Evolutionary conservation across 1,140 invertebrate genomes (phyloP).

Genomic region (Anthonomus grandis): DNA sequence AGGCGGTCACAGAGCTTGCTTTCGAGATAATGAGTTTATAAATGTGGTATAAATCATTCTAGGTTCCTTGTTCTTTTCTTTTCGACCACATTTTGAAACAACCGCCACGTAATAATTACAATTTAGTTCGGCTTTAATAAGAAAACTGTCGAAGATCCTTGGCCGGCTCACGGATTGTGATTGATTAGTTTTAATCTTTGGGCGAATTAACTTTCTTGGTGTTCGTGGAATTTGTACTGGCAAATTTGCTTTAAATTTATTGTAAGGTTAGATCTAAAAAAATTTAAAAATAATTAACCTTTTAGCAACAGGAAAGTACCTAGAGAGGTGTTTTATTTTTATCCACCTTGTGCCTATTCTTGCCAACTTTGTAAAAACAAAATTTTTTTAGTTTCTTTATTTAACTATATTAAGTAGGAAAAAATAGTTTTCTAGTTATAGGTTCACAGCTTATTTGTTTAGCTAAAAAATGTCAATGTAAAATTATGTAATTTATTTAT

Average conservation of each 20-base stretch:
- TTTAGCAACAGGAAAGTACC: too few relatives aligned
- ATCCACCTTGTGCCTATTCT: too few relatives aligned
- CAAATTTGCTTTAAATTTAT: too few relatives aligned
- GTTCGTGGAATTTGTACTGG: constrained; percentile 6
- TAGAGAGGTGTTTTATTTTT: too few relatives aligned
- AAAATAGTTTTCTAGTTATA: too few relatives aligned
- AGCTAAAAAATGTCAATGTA: too few relatives aligned
- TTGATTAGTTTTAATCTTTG: constrained; percentile 11
- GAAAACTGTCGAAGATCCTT: constrained; percentile 20
- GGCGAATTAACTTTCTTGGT: constrained; percentile 10
- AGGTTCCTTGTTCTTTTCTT: constrained; percentile 15
- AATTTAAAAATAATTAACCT: constrained; percentile 3
- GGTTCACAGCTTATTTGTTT: too few relatives aligned
- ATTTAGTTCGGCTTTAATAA: constrained; percentile 25
- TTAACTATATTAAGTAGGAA: too few relatives aligned
- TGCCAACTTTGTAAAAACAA: too few relatives aligned
- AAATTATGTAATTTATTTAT: too few relatives aligned
- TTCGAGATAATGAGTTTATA: constrained; percentile 46
- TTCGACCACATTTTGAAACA: constrained; percentile 15
- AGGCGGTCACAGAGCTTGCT: constrained; percentile 31
- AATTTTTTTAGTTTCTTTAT: too few relatives aligned
- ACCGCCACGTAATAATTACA: constrained; percentile 19
- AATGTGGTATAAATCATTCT: constrained; percentile 46
- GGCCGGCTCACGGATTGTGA: constrained; percentile 13
- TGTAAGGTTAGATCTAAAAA: too few relatives aligned